These are phyloP conservation scores for Kryptolebias marmoratus DNA, from an alignment of 2,113 vertebrate genomes.

Conservation along the genomic window DNA sequence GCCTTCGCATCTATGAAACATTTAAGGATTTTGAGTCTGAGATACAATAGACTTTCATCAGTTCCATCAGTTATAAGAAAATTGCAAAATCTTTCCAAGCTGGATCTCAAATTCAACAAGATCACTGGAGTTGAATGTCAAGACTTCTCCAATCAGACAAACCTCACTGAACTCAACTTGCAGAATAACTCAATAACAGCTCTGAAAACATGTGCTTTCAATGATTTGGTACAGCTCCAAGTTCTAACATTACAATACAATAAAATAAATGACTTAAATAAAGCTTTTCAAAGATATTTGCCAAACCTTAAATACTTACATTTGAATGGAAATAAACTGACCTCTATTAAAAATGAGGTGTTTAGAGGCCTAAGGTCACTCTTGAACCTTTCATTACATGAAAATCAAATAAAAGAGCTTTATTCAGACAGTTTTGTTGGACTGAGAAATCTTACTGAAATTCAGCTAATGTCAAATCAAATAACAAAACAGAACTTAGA, in stretches of 20 bases:
- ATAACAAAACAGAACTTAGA: constrained; percentile 12
- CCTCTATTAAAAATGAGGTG: fast-evolving
- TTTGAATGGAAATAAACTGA: constrained; percentile 69
- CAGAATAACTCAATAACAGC: constrained; percentile 57
- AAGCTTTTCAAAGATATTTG: constrained; percentile 59
- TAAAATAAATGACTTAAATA: constrained; percentile 41
- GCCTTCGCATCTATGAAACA: constrained; percentile 45
- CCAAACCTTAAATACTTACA: constrained; percentile 57
- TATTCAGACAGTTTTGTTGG: constrained; percentile 56
- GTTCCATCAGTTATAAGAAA: constrained; percentile 53
- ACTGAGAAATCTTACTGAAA: constrained; percentile 46
- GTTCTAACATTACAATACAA: constrained; percentile 67
- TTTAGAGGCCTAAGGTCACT: constrained; percentile 64
- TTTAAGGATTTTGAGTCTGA: constrained; percentile 56
- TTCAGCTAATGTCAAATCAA: constrained; percentile 60
- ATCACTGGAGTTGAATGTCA: constrained; percentile 58
- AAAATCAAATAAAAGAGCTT: constrained; percentile 65
- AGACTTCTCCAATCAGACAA: constrained; percentile 67
- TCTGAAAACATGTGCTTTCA: constrained; percentile 65
- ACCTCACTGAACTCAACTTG: constrained; percentile 62
- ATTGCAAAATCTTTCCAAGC: constrained; percentile 46
- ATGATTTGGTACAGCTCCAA: constrained; percentile 57
- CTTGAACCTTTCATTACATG: constrained; percentile 51
- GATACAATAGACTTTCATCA: constrained; percentile 48
- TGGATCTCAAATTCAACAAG: constrained; percentile 74